These are phyloP conservation scores for Emydoidea blandingii DNA, from an alignment of 2,797 vertebrate species.

Conservation along the genomic window DNA sequence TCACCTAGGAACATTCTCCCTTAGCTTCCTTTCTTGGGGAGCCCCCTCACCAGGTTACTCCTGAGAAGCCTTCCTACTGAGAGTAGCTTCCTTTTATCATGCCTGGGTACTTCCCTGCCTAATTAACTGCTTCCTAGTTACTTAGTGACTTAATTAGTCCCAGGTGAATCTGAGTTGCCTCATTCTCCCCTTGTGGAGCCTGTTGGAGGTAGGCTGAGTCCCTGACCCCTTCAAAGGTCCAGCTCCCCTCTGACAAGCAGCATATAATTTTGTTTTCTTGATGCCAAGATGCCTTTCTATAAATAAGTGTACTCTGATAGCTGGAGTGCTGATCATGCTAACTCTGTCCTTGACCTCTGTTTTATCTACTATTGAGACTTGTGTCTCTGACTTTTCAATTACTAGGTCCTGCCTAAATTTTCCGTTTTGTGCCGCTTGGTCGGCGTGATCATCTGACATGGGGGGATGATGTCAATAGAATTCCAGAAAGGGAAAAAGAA, in stretches of 20 bases:
- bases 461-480: neutral
- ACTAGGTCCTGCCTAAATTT: neutral
- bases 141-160: neutral
- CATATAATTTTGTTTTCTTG: neutral
- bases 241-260: neutral
- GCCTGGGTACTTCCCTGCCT: neutral
- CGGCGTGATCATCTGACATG: neutral
- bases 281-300: neutral
- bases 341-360: neutral
- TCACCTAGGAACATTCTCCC: neutral
- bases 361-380: neutral
- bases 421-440: neutral
- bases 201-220: neutral
- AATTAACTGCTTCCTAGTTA: neutral
- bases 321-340: neutral
- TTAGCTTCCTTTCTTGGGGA: neutral
- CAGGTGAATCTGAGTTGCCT: neutral
- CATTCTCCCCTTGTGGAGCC: neutral
- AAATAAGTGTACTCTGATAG: neutral
- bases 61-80: neutral
- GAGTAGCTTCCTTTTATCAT: neutral
- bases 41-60: neutral
- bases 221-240: neutral
- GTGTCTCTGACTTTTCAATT: neutral
- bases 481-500: neutral